phyloP scores from a whole-genome alignment of 2,113 vertebrate species.

The Motacilla alba region DNA sequence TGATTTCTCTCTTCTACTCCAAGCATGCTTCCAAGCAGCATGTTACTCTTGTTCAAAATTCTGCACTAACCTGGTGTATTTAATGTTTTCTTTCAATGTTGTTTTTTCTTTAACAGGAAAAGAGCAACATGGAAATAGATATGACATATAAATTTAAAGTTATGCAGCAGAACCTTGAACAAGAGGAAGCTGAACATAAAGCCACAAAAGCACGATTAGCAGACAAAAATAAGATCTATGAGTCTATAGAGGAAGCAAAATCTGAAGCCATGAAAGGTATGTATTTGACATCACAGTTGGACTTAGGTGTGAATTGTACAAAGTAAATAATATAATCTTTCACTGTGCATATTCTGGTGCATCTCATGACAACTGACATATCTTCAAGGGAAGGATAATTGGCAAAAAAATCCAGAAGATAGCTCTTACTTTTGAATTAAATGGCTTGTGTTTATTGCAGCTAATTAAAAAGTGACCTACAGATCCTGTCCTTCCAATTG shows the following conservation, averaged over 20 bases:
- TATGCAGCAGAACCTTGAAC: slow-evolving; percentile 93
- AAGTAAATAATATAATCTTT: not conserved
- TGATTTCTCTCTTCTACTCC: not conserved
- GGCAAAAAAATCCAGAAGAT: not conserved
- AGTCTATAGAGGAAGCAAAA: slow-evolving; percentile 96
- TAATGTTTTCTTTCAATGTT: not conserved
- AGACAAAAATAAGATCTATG: slow-evolving; percentile 97
- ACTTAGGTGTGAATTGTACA: not conserved
- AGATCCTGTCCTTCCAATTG: not conserved
- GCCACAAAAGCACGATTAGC: slow-evolving; percentile 90
- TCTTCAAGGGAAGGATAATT: not conserved
- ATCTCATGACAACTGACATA: not conserved
- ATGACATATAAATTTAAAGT: slow-evolving; percentile 97
- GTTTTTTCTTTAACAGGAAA: slow-evolving; percentile 80
- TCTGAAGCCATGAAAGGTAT: slow-evolving; percentile 97
- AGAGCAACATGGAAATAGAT: slow-evolving; percentile 97
- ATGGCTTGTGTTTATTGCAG: not conserved
- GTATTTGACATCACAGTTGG: not conserved
- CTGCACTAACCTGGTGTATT: not conserved
- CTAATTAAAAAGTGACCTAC: not conserved
- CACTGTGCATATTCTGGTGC: not conserved
- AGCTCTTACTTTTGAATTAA: not conserved
- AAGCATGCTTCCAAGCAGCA: not conserved
- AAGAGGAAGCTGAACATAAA: slow-evolving; percentile 93
- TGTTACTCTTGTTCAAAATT: not conserved